Evolutionary conservation across 1,140 invertebrate species (phyloP).

Genomic region (Psix sp.): DNA sequence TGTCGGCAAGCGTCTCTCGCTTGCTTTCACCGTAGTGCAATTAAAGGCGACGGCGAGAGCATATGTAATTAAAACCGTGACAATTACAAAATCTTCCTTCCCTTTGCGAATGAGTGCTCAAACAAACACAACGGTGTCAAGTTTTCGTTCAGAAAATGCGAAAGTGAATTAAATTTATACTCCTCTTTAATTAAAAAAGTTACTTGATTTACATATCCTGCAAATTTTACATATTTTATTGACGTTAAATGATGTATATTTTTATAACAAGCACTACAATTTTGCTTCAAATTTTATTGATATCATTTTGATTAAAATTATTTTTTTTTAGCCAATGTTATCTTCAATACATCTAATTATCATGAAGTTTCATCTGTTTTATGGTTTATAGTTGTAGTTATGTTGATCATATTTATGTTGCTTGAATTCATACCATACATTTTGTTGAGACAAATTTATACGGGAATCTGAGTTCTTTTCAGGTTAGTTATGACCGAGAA

Average conservation of each 20-base stretch:
- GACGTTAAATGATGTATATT: too few relatives aligned
- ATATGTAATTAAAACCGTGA: slow-evolving; percentile 60
- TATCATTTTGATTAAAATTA: slow-evolving; percentile 20
- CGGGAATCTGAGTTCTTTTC: background rate
- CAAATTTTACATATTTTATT: too few relatives aligned
- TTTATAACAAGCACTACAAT: slow-evolving; percentile 18
- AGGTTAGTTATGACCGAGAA: background rate
- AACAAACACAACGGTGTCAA: slow-evolving; percentile 46
- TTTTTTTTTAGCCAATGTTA: too few relatives aligned
- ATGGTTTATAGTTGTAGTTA: too few relatives aligned
- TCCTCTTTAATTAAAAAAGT: too few relatives aligned
- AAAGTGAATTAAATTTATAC: slow-evolving; percentile 34
- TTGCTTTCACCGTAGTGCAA: slow-evolving; percentile 57
- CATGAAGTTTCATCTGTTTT: too few relatives aligned
- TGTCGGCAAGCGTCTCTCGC: slow-evolving; percentile 38
- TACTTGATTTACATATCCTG: too few relatives aligned
- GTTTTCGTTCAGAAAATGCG: slow-evolving; percentile 48
- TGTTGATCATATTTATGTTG: too few relatives aligned
- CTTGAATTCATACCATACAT: too few relatives aligned
- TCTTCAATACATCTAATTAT: too few relatives aligned
- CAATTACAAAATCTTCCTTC: slow-evolving; percentile 59
- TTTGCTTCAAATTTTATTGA: slow-evolving; percentile 31
- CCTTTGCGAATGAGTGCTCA: slow-evolving; percentile 23
- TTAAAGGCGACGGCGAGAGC: slow-evolving; percentile 52
- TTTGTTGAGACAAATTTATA: too few relatives aligned